Evolutionary conservation across 2,113 vertebrate genomes (phyloP).

Genomic region (Lagopus leucura): DNA sequence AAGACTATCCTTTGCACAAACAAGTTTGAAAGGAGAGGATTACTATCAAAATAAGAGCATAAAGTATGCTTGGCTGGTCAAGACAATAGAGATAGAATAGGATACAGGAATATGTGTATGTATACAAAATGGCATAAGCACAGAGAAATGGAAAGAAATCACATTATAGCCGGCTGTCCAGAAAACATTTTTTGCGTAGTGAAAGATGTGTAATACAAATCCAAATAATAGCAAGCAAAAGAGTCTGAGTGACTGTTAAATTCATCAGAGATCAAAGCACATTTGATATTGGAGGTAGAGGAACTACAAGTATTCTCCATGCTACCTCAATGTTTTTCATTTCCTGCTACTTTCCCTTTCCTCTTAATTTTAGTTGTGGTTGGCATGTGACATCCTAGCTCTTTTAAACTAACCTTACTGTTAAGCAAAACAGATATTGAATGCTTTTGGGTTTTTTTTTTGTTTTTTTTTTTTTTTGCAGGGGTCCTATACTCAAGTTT

Average conservation of each 20-base stretch:
- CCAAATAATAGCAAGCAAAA: neutral
- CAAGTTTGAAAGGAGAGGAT: neutral
- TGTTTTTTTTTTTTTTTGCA: neutral
- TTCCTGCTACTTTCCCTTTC: neutral
- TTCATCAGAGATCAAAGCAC: neutral
- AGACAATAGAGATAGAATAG: neutral
- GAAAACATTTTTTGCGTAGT: rapidly evolving
- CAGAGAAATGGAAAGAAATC: neutral
- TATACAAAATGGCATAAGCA: neutral
- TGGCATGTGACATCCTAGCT: neutral
- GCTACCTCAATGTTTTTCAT: neutral
- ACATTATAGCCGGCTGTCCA: neutral
- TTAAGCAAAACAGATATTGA: neutral
- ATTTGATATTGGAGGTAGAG: neutral
- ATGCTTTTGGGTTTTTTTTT: neutral
- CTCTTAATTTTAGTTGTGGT: neutral
- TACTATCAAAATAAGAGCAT: neutral
- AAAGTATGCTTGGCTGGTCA: neutral
- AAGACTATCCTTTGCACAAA: neutral
- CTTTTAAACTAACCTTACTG: neutral
- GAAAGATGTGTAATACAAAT: neutral
- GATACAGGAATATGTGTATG: too few species aligned
- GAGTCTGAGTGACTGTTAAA: neutral
- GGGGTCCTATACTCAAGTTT: neutral
- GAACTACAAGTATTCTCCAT: rapidly evolving